phyloP scores from a whole-genome alignment of 2,888 invertebrate genomes.

The Heterodera filipjevi region DNA sequence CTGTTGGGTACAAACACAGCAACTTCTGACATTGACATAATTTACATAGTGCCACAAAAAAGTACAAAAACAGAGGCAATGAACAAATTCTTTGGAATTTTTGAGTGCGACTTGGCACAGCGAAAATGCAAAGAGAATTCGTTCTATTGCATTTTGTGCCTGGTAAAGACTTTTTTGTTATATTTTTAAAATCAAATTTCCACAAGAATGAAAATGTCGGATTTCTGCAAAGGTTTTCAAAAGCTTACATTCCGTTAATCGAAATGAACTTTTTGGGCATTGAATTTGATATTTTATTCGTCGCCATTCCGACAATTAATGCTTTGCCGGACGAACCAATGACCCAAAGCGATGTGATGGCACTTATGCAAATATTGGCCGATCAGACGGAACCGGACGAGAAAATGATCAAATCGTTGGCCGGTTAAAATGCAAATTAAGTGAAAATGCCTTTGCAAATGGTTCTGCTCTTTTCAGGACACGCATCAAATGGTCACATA shows the following conservation, averaged over 20 bases:
- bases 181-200: background rate
- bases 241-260: background rate
- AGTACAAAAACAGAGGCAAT: background rate
- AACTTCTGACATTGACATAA: background rate
- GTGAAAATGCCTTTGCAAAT: background rate
- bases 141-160: background rate
- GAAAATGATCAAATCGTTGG: slow-evolving; percentile 1
- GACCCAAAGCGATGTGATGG: background rate
- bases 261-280: background rate
- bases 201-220: background rate
- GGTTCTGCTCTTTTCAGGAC: background rate
- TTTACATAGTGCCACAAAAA: background rate
- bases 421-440: background rate
- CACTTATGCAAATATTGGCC: background rate
- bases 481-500: background rate
- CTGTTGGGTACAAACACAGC: background rate
- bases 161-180: background rate
- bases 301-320: background rate
- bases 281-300: background rate
- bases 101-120: background rate
- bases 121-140: background rate
- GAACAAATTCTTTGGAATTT: slow-evolving; percentile 1
- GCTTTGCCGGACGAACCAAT: background rate
- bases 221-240: background rate
- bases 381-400: background rate